Conservation (phyloP, 2,888 invertebrate genomes). For the Melieria picta region DNA sequence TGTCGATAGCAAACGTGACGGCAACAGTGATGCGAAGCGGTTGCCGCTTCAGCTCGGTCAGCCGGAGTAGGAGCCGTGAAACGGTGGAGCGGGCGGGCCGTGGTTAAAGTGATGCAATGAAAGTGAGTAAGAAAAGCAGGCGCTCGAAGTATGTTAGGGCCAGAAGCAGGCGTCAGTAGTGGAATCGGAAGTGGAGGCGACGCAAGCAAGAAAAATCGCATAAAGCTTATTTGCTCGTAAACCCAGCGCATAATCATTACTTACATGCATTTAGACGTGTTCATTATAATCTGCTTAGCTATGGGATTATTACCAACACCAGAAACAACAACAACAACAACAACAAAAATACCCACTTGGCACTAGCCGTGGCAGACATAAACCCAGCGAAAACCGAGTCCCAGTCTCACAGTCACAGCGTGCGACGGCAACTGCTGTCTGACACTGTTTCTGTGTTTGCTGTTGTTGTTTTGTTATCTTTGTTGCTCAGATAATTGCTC, state of each 20-base stretch:
- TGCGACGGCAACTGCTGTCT: background rate
- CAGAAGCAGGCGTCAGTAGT: background rate
- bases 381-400: too few species aligned
- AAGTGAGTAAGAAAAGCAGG: too few species aligned
- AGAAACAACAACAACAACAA: constrained; percentile 47
- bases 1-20: too few species aligned
- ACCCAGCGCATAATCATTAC: constrained; percentile 13
- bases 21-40: too few species aligned
- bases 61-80: too few species aligned
- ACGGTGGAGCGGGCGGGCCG: too few species aligned
- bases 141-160: too few species aligned
- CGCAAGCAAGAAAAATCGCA: background rate
- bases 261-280: constrained; percentile 12
- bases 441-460: background rate
- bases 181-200: background rate
- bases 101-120: too few species aligned
- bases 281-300: constrained; percentile 26
- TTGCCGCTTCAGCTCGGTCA: too few species aligned
- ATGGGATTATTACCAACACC: constrained; percentile 33
- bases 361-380: too few species aligned
- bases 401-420: too few species aligned
- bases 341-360: background rate
- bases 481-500: constrained; percentile 12
- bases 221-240: constrained; percentile 13
- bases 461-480: background rate